Percentiles rank a stretch among this genome's conserved stretches.
These are phyloP conservation scores for Parapristionchus giblindavisi DNA, from an alignment of 2,888 invertebrate species.

Conservation along the genomic window DNA sequence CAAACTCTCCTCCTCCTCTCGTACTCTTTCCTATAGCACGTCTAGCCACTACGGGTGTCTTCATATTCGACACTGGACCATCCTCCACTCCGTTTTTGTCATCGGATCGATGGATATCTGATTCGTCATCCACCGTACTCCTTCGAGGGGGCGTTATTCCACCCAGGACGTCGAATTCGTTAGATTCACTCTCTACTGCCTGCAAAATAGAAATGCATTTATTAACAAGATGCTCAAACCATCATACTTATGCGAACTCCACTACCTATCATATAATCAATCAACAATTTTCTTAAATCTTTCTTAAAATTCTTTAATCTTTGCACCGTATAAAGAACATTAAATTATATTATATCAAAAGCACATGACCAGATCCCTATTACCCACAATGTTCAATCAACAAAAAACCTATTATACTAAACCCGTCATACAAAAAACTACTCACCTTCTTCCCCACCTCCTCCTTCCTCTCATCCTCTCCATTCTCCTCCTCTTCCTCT, in stretches of 20 bases:
- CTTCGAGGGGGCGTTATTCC: too few relatives aligned
- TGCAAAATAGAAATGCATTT: too few relatives aligned
- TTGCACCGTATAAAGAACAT: too few relatives aligned
- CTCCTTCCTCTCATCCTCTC: not conserved
- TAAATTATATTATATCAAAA: too few relatives aligned
- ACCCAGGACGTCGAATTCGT: too few relatives aligned
- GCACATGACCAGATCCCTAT: too few relatives aligned
- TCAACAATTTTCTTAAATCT: too few relatives aligned
- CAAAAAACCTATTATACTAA: not conserved
- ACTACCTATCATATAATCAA: too few relatives aligned
- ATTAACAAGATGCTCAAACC: too few relatives aligned
- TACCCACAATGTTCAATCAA: not conserved
- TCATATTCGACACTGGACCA: not conserved
- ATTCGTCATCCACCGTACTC: not conserved
- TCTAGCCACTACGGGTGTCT: slow-evolving; percentile 24
- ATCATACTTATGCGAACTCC: too few relatives aligned
- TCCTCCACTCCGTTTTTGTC: not conserved
- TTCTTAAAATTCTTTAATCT: too few relatives aligned
- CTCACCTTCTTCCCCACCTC: not conserved
- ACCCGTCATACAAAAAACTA: not conserved
- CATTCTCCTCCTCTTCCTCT: slow-evolving; percentile 4
- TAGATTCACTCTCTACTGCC: too few relatives aligned
- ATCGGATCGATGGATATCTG: not conserved
- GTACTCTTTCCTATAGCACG: slow-evolving; percentile 3
- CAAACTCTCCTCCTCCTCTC: not conserved